Percentiles rank a stretch among this genome's conserved stretches.
These are phyloP conservation scores for Hypomecis atomaria DNA, from an alignment of 2,888 invertebrate genomes.

Conservation along the genomic window DNA sequence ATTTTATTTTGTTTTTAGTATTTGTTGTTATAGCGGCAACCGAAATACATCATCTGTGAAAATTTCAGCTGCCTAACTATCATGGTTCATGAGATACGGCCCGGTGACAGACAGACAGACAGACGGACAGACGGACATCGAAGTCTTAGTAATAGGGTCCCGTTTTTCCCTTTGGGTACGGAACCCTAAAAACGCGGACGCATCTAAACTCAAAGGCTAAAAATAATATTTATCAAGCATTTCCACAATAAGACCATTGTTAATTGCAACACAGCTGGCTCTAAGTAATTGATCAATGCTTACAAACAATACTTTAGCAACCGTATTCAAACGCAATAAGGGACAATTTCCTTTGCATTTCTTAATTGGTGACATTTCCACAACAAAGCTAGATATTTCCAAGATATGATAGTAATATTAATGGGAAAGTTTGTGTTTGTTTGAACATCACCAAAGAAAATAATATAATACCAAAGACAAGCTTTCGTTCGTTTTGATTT, in stretches of 20 bases:
- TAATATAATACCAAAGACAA: no score
- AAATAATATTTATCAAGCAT: conserved; percentile 3
- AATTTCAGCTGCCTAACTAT: no score
- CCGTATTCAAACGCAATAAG: conserved; percentile 7
- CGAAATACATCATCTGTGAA: no score
- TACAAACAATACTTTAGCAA: conserved; percentile 7
- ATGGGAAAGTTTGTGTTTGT: background rate
- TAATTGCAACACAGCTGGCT: conserved; percentile 57
- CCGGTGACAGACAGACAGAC: no score
- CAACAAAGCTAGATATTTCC: conserved; percentile 29
- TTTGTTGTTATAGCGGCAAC: no score
- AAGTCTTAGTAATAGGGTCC: no score
- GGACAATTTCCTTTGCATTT: conserved; percentile 17
- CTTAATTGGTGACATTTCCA: conserved; percentile 39
- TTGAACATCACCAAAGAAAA: background rate
- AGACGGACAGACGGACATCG: no score
- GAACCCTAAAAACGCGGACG: no score
- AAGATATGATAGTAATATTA: background rate
- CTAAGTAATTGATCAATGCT: conserved; percentile 54
- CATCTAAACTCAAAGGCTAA: background rate
- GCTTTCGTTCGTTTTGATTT: no score
- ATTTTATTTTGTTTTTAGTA: no score
- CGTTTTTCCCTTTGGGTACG: no score
- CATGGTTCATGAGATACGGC: no score
- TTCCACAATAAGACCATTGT: conserved; percentile 47